Percentiles rank a stretch among this genome's conserved stretches.
phyloP scores from a whole-genome alignment of 2,888 invertebrate genomes.

The Drosophila mimica region DNA sequence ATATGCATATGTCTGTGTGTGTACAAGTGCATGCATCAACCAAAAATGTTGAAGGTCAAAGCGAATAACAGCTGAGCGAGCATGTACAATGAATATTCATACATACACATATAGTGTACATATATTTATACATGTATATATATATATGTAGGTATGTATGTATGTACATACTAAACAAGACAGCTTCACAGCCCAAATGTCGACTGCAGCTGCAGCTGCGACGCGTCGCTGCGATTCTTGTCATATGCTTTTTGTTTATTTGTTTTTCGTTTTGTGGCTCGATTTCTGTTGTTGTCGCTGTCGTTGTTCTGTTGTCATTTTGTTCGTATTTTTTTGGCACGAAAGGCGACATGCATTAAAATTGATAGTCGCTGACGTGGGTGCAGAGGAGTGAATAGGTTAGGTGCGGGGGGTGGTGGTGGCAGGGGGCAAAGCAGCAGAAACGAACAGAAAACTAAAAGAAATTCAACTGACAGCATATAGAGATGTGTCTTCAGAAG shows the following conservation, averaged over 20 bases:
- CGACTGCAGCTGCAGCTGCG: constrained; percentile 40
- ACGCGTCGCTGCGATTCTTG: constrained; percentile 24
- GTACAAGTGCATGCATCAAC: constrained; percentile 8
- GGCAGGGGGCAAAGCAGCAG: neutral
- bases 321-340: constrained; percentile 49
- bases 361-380: constrained; percentile 53
- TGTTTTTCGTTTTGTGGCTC: constrained; percentile 30
- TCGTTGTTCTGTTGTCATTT: constrained; percentile 29
- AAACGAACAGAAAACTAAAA: constrained; percentile 17
- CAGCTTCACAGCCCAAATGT: constrained; percentile 14
- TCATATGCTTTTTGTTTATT: constrained; percentile 59
- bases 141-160: neutral
- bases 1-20: neutral
- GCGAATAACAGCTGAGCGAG: constrained; percentile 45
- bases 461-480: constrained; percentile 56
- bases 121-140: constrained; percentile 1
- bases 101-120: neutral
- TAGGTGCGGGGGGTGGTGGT: neutral
- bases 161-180: neutral
- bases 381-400: neutral
- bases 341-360: constrained; percentile 61
- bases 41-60: constrained; percentile 55
- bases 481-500: constrained; percentile 45
- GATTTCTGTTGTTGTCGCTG: constrained; percentile 24
- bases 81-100: constrained; percentile 4